Evolutionary conservation across 2,113 vertebrate species (phyloP), one percentile per base, ranked within the genome.

Genomic region (Tachuris rubrigastra): DNA sequence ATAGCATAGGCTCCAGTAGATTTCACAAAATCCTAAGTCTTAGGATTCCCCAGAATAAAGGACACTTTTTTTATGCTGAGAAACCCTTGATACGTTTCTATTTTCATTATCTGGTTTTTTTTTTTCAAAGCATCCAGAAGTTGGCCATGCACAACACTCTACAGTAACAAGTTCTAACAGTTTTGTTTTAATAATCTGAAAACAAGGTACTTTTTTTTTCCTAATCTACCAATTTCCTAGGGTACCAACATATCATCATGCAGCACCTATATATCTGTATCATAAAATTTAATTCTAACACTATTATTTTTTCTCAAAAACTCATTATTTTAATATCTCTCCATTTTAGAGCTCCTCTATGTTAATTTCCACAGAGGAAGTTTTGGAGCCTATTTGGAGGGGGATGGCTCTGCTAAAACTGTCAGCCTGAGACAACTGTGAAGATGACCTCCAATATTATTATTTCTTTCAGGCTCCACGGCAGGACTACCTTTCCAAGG

Each of bases 1-100:
- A 50, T 0, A 79, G 5, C 10, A 41, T 0, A 19, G 14, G 18
- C 72, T 56, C 35, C 24, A 52, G 44, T 0, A 67, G 5, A 8
- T 72, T 42, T 33, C 41, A 44, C 1, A 1, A 3, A 85, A 7
- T 13, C 59, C 42, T 30, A 90, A 7, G 17, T 39, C 23, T 65
- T 37, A 59, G 3, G 7, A 55, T 15, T 20, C 21, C 8, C 8
- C 39, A 65, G 19, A 94, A 41, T 1, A 84, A 72, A 28, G 3
- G 1, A 1, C 4, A 52, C 1, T n/a, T 35, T 42, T 44, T 46
- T 31, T 12, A 1, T 72, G 8, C 37, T 39, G 23, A 86, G 8
- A 89, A 85, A 37, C 1, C 5, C 6, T 22, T 56, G 4, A 20
- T 13, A 31, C 68, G 2, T 17, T 72, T 22, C 63, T 2, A 12